phyloP scores from a whole-genome alignment of 2,113 vertebrate species.

The Macrotis lagotis region DNA sequence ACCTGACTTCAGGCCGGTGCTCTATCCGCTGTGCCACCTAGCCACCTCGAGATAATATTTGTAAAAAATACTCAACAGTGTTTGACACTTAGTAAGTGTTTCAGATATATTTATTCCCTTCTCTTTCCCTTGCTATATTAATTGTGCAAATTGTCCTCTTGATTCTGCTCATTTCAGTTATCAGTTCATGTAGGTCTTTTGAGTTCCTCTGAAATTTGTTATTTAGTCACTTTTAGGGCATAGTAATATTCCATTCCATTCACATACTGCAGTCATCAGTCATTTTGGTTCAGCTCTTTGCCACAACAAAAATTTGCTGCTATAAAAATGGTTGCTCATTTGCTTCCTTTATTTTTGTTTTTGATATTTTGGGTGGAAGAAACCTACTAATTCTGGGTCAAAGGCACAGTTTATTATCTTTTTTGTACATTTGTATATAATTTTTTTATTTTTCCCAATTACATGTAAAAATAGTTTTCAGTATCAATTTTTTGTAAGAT shows the following conservation, averaged over 20 bases:
- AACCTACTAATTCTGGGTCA: background rate
- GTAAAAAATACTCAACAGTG: background rate
- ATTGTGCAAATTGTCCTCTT: background rate
- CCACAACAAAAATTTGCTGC: too few relatives aligned
- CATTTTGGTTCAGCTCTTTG: background rate
- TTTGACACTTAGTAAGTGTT: background rate
- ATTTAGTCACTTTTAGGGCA: background rate
- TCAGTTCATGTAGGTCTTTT: background rate
- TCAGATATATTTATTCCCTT: background rate
- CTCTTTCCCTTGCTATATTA: too few relatives aligned
- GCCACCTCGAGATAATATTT: too few relatives aligned
- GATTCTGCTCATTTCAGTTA: background rate
- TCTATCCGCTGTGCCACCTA: too few relatives aligned
- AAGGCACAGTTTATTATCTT: background rate
- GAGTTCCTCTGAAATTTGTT: background rate
- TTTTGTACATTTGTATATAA: background rate
- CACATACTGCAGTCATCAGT: background rate
- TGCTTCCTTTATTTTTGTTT: background rate
- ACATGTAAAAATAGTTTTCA: too few relatives aligned
- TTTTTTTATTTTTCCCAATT: too few relatives aligned
- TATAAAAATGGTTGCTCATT: too few relatives aligned
- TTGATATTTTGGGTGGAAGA: background rate
- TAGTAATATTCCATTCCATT: background rate
- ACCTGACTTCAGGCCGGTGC: too few relatives aligned
- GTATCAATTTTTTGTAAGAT: too few relatives aligned